Base-by-base conservation (phyloP, 2,888 invertebrate species). In the Alviniconcha strummeri region DNA sequence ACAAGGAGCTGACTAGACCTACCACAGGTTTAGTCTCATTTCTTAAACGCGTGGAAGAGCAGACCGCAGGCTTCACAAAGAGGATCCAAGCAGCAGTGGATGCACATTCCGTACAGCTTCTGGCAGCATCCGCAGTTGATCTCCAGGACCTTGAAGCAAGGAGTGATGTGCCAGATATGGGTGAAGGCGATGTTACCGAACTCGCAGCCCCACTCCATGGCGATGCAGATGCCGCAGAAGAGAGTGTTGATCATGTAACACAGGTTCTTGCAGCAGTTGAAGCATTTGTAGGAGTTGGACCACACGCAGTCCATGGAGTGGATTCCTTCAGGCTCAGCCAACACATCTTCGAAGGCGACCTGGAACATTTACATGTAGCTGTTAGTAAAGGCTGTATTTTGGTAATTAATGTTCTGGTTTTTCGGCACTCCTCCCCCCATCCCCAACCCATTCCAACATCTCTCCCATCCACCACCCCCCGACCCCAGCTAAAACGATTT, bases 101-200 rank as follows among this genome's bases (percentile, higher is more conserved):
- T 84, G 79, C 91, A 89, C 69, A 87, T 78, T 5, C 96, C 94
- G 94, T 95, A 84, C 56, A 91, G 13, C 83, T 88, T 89, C 86
- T 87, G 87, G 69, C 83, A 85, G 67, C 89, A 86, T 19, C 87
- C 90, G 71, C 90, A 90, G 84, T 90, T 95, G 90, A 96, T 96
- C 94, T 96, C 96, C 92, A 95, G 95, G 84, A 93, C 95, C 85
- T 96, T 95, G 80, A 96, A 93, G 85, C 95, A 95, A 0, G 96
- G 96, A 0, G 95, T 96, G 67, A 95, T 94, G 91, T 96, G 96
- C 96, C 96, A 96, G 90, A 96, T 96, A 94, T 96, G 96, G 80
- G 81, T 77, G 87, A 91, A 90, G 9, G 96, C 95, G n/a, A 96
- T 94, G 88, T 96, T 75, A 75, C 90, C 91, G 84, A 91, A 92